These are phyloP conservation scores for Pachyseris speciosa DNA, from an alignment of 64 coral and sea anemone genomes.

Conservation along the genomic window DNA sequence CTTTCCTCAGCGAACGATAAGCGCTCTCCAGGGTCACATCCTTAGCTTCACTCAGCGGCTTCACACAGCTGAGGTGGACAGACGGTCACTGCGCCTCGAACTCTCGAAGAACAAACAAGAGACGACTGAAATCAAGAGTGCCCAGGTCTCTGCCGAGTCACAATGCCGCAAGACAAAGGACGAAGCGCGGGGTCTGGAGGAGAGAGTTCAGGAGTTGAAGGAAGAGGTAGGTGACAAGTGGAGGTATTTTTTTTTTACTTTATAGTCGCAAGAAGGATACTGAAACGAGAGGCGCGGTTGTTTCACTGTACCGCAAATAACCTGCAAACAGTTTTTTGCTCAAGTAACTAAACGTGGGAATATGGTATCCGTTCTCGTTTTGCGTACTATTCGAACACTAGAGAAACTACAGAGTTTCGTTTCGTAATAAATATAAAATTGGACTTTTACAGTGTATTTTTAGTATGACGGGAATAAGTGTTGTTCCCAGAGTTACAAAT, in stretches of 20 bases:
- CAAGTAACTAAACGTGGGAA: too few relatives aligned
- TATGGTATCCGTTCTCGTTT: too few relatives aligned
- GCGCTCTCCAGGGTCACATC: slow-evolving; percentile 81
- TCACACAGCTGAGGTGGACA: slow-evolving; percentile 92
- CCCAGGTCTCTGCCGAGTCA: slow-evolving; percentile 59
- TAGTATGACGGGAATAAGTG: too few relatives aligned
- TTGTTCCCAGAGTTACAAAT: too few relatives aligned
- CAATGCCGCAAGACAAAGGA: slow-evolving; percentile 74
- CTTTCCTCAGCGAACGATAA: slow-evolving; percentile 63
- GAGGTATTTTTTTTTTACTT: background rate
- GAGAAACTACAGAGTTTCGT: too few relatives aligned
- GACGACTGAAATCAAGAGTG: slow-evolving; percentile 55
- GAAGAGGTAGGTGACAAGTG: slow-evolving; percentile 63
- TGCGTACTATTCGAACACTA: too few relatives aligned
- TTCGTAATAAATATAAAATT: too few relatives aligned
- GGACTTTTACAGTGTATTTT: too few relatives aligned
- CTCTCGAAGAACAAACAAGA: slow-evolving; percentile 78
- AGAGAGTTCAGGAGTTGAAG: slow-evolving; percentile 85
- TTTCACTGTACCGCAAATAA: too few relatives aligned
- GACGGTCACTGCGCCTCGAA: slow-evolving; percentile 79
- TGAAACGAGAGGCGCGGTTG: too few relatives aligned
- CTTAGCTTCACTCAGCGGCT: slow-evolving; percentile 94
- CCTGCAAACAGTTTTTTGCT: too few relatives aligned
- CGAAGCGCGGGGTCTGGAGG: slow-evolving; percentile 63
- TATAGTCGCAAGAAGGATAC: too few relatives aligned